Evolutionary conservation across 2,797 vertebrate species (phyloP), one percentile per base, ranked within the genome.

Genomic region (Microctenopoma lineatum): DNA sequence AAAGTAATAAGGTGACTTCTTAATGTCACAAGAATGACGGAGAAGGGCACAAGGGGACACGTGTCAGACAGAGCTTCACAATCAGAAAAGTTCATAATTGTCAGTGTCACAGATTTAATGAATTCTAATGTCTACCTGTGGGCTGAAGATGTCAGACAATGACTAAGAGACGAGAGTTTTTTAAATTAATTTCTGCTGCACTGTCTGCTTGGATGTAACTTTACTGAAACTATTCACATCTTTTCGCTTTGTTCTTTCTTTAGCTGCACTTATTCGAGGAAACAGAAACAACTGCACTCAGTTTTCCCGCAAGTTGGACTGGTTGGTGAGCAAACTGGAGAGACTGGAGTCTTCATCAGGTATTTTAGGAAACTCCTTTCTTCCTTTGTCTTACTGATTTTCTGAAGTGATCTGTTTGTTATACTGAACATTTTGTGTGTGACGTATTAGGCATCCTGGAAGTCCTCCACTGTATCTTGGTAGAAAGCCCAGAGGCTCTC

Each of bases 281-380:
- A 99, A 99, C 90, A 94, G 97, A 89, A 97, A 95, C 86, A 99
- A 99, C 71, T 99, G 98, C 66, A 96, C 98, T 67, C 97, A 99
- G 84, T 98, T 99, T 92, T 99, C 98, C 56, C 94, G 95, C 69
- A 98, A 97, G 66, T 92, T 99, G 51, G 97, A 99, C 75, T 99
- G 98, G 98, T 88, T 99, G 72, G 95, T 99, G 89, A 98, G 97
- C 92, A 99, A 99, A 93, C 89, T 99, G 86, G 98, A 99, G 87
- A 94, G 97, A 86, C 88, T 98, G 89, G 98, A 98, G 80, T 99
- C 98, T 70, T 98, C 98, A 73, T 97, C 98, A 95, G 98, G 98
- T 99, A 92, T 69, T 29, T n/a, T 16, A 7, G 48, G 8, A 54
- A 55, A 57, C 25, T 55, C 21, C 7, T 54, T 26, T 39, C 12